Base-by-base conservation (phyloP, 2,113 vertebrate genomes). In the Prietella phreatophila region DNA sequence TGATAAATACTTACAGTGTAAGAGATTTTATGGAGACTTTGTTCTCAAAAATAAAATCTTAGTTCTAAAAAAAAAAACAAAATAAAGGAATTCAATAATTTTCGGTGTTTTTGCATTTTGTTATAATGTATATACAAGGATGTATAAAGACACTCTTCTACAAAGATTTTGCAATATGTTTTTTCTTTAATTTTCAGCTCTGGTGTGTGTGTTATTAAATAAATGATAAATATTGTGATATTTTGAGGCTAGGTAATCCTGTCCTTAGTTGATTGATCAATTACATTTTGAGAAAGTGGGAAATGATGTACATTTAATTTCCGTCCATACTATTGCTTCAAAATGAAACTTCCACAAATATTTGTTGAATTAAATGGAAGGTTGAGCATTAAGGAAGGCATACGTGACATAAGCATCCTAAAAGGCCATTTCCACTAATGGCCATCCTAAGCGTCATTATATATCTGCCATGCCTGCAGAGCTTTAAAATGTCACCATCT, bases 401-500 rank as follows among this genome's bases (percentile, higher is more conserved):
- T 25, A 71, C 20, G 56, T 87, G 56, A 78, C 42, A 78, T 36
- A 78, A 80, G 82, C 85, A 71, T 78, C 88, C 58, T 87, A 55
- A 83, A 86, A 89, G 86, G 85, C 67, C 60, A 92, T 88, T 91
- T 84, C 56, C 89, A 90, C 91, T 91, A 93, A 91, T 93, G 91
- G 83, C 88, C 63, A 88, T 80, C 92, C 91, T 89, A 61, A 83
- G 89, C 90, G 88, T 87, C 92, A 92, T 93, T 93, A 91, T 89
- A 87, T 90, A 85, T 87, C 90, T 85, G 92, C 92, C 90, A 89
- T 88, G 88, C n/a, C 80, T 80, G 61, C 69, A 81, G 27, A 92
- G 92, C 79, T 89, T 93, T 88, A 92, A 93, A 93, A 95, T 93
- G 92, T 92, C 93, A 93, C 90, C 91, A 85, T 87, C 89, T 71